Evolutionary conservation across 2,797 vertebrate species (phyloP).

Genomic region (Melopsittacus undulatus): DNA sequence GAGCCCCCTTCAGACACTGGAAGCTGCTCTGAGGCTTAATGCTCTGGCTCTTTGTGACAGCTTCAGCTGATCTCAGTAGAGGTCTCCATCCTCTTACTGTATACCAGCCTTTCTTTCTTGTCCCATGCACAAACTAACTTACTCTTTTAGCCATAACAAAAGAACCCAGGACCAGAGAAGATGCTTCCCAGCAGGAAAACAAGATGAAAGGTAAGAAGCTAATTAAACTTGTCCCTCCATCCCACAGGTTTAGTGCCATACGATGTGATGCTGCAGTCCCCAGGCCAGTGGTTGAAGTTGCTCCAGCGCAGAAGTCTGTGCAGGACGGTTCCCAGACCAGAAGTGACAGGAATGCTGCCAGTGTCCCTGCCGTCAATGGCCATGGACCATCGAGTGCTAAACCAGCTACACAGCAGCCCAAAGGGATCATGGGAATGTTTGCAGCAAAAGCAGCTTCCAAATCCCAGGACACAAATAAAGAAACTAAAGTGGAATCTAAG

Average conservation of each 20-base stretch:
- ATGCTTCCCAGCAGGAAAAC: background rate
- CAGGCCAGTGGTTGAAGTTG: constrained; percentile 69
- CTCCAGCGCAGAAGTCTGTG: constrained; percentile 36
- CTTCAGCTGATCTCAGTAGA: background rate
- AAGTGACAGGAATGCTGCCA: background rate
- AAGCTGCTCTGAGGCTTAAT: background rate
- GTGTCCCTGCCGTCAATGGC: constrained; percentile 73
- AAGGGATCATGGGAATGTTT: constrained; percentile 94
- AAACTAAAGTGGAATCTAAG: constrained; percentile 79
- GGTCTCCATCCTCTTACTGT: background rate
- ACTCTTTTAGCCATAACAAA: background rate
- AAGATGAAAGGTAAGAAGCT: background rate
- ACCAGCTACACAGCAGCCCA: constrained; percentile 78
- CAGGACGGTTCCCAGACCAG: constrained; percentile 1
- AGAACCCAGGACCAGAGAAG: background rate
- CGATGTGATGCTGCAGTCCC: constrained; percentile 82
- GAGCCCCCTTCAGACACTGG: background rate
- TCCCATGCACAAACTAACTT: background rate
- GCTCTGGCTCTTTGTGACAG: background rate
- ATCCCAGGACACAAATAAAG: constrained; percentile 76
- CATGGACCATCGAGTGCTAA: constrained; percentile 33
- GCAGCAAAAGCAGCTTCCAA: constrained; percentile 78
- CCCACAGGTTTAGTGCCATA: constrained; percentile 89
- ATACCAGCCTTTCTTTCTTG: background rate
- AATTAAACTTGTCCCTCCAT: background rate